Evolutionary conservation across 2,113 vertebrate genomes (phyloP).

Genomic region (Sigmodon hispidus): DNA sequence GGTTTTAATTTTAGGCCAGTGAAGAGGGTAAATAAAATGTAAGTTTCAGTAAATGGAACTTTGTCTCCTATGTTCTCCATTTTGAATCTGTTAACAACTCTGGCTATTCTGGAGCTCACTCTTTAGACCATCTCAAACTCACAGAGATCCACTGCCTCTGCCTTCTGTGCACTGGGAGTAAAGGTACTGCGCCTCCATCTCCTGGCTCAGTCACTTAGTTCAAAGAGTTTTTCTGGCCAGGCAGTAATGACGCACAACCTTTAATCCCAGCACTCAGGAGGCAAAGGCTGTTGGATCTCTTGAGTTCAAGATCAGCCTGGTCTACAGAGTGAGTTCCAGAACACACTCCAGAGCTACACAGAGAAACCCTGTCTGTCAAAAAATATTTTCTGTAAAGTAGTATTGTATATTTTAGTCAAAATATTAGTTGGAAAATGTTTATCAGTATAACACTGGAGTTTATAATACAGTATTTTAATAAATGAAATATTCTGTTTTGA

Average conservation of each 20-base stretch:
- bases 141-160: background rate
- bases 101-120: background rate
- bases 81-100: background rate
- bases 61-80: background rate
- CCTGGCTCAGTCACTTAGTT: background rate
- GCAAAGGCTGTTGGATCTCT: no score
- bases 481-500: conserved; percentile 68
- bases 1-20: conserved; percentile 30
- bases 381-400: conserved; percentile 39
- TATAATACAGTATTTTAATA: conserved; percentile 64
- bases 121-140: background rate
- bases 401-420: conserved; percentile 44
- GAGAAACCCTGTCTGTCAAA: no score
- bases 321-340: no score
- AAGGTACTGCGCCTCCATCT: no score
- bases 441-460: conserved; percentile 15
- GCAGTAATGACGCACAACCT: no score
- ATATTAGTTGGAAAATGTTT: conserved; percentile 46
- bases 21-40: conserved; percentile 41
- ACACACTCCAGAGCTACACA: no score
- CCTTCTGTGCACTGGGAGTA: background rate
- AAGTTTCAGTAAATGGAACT: background rate
- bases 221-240: no score
- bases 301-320: no score
- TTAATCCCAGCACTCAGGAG: no score